Evolutionary conservation across 2,113 vertebrate species (phyloP).

Genomic region (Oncorhynchus masou): DNA sequence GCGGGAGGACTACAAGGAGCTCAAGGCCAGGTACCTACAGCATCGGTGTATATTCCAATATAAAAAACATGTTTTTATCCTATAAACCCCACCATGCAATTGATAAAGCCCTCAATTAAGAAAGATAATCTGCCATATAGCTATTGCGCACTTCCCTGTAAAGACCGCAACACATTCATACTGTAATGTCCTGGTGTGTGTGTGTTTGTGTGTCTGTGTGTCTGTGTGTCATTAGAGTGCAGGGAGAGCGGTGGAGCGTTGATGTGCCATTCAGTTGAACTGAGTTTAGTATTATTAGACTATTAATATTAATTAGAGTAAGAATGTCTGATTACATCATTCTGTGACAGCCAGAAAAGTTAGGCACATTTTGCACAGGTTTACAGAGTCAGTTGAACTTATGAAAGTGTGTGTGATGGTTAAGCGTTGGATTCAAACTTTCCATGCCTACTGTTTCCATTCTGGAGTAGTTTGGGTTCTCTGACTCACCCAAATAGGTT

Average conservation of each 20-base stretch:
- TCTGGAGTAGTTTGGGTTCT: neutral
- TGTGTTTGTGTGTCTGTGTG: neutral
- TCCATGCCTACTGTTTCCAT: neutral
- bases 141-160: too few relatives aligned
- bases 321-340: neutral
- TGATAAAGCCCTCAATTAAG: too few relatives aligned
- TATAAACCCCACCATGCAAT: too few relatives aligned
- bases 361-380: neutral
- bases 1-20: constrained; percentile 90
- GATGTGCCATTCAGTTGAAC: too few relatives aligned
- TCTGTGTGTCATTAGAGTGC: neutral
- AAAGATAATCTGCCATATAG: too few relatives aligned
- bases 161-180: too few relatives aligned
- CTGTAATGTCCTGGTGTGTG: neutral
- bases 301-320: neutral
- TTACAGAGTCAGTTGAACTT: too few relatives aligned
- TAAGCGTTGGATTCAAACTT: neutral
- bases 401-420: neutral
- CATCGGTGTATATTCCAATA: neutral
- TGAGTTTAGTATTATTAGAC: too few relatives aligned
- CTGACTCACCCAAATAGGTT: neutral
- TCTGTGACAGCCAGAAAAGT: neutral
- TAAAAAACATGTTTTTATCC: too few relatives aligned
- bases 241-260: too few relatives aligned
- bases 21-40: constrained; percentile 85